These are phyloP conservation scores for Trididemnum miniatum DNA, from an alignment of 23 tunicate genomes.

Conservation along the genomic window DNA sequence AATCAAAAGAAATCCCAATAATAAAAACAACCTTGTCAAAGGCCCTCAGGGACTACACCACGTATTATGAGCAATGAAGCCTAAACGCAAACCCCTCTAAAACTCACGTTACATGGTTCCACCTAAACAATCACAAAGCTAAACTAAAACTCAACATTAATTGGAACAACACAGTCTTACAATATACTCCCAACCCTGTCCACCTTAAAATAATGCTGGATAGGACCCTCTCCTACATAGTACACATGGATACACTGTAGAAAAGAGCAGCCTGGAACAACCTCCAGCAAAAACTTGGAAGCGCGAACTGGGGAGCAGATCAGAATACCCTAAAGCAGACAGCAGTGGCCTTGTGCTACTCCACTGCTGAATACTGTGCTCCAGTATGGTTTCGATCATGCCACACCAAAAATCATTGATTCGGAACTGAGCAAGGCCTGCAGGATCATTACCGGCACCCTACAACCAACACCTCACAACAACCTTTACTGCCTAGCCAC, in stretches of 20 bases:
- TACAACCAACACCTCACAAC: neutral
- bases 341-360: constrained; percentile 15
- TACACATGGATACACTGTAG: neutral
- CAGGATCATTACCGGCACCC: neutral
- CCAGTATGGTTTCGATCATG: neutral
- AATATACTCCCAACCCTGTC: neutral
- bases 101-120: neutral
- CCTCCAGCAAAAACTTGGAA: neutral
- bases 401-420: neutral
- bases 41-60: neutral
- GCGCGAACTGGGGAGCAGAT: neutral
- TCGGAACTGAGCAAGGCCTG: neutral
- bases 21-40: neutral
- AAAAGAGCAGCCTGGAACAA: neutral
- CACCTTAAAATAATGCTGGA: neutral
- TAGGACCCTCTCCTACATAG: neutral
- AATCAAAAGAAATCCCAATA: neutral
- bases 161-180: neutral
- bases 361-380: constrained; percentile 19
- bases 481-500: neutral
- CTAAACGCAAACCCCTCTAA: neutral
- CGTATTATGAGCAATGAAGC: neutral
- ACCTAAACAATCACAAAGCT: neutral
- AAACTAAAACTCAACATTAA: neutral
- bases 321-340: neutral